Conservation (phyloP, 2,888 invertebrate species). For the Junonia oenone region DNA sequence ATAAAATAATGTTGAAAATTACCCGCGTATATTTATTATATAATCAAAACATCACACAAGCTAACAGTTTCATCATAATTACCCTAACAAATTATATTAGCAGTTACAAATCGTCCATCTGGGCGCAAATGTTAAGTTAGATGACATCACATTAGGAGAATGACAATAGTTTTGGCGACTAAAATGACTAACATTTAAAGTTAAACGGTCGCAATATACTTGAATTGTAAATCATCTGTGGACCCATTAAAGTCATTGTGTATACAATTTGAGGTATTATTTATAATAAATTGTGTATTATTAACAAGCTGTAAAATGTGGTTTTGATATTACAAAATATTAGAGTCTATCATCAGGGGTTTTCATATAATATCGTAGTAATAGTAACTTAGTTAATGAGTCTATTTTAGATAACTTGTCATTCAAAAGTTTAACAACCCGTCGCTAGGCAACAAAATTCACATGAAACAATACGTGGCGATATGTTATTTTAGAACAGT, state of each 20-base stretch:
- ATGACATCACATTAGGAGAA: constrained; percentile 34
- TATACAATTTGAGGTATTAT: neutral
- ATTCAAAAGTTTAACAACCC: too few species aligned
- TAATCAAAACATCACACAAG: neutral
- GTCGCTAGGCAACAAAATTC: too few species aligned
- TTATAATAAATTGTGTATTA: neutral
- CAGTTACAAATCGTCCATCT: constrained; percentile 18
- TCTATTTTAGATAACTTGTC: too few species aligned
- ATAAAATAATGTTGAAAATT: too few species aligned
- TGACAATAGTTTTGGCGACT: constrained; percentile 29
- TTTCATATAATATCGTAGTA: too few species aligned
- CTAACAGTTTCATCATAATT: neutral
- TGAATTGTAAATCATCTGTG: constrained; percentile 3
- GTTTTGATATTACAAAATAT: too few species aligned
- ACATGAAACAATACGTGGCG: too few species aligned
- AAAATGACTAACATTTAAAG: constrained; percentile 10
- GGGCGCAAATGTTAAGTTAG: constrained; percentile 15
- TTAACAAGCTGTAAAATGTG: neutral
- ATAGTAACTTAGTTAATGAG: too few species aligned
- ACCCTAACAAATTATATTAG: constrained; percentile 15
- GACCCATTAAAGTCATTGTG: neutral
- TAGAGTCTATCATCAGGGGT: too few species aligned
- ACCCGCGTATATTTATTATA: neutral
- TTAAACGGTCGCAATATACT: constrained; percentile 15
- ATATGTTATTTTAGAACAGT: too few species aligned